Evolutionary conservation across 1,140 invertebrate genomes (phyloP).

Genomic region (Maniola jurtina): DNA sequence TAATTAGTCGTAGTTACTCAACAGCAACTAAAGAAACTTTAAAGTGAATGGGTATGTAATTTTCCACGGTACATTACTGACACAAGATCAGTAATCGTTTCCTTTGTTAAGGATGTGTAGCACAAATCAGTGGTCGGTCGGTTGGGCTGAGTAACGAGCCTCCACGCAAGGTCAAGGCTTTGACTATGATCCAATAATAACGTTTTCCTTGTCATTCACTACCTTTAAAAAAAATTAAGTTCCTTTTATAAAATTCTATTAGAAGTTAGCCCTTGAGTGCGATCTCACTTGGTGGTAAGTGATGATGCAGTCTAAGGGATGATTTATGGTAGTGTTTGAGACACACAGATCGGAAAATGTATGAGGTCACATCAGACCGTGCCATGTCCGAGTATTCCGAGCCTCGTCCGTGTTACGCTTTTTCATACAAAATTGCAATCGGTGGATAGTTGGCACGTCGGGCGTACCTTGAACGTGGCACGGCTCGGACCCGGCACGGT

Average conservation of each 20-base stretch:
- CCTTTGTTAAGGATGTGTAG: constrained; percentile 40
- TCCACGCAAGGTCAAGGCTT: constrained; percentile 28
- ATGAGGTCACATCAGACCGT: too few species aligned
- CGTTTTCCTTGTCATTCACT: constrained; percentile 11
- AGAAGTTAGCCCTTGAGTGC: too few species aligned
- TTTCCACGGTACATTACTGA: constrained; percentile 18
- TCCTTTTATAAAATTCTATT: background rate
- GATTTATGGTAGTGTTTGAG: too few species aligned
- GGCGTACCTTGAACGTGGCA: too few species aligned
- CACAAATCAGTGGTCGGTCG: constrained; percentile 36
- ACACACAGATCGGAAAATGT: too few species aligned
- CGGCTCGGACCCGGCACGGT: too few species aligned
- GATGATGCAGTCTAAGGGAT: too few species aligned
- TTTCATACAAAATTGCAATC: too few species aligned
- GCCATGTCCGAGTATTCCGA: too few species aligned
- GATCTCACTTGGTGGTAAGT: too few species aligned
- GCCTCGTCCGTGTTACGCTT: too few species aligned
- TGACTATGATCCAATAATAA: constrained; percentile 5
- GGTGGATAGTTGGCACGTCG: too few species aligned
- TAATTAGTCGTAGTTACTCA: background rate
- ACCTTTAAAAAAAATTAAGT: background rate
- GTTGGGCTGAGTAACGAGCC: constrained; percentile 34
- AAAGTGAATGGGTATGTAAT: background rate
- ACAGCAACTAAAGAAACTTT: constrained; percentile 3
- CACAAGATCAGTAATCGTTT: constrained; percentile 34